Conservation (phyloP, 2,888 invertebrate species). For the Trichacis sp. region DNA sequence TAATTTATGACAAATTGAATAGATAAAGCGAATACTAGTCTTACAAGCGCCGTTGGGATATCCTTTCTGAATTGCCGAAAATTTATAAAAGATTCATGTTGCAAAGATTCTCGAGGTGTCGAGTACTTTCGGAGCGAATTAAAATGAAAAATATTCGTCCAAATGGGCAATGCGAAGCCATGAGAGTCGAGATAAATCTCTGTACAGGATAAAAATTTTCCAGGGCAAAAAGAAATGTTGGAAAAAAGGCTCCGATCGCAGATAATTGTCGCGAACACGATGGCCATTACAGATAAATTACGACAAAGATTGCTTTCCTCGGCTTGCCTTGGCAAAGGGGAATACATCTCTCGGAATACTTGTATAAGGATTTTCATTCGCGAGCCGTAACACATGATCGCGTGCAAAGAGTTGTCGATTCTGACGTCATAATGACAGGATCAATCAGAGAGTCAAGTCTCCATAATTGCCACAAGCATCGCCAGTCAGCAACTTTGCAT, state of each 20-base stretch:
- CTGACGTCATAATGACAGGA: constrained; percentile 58
- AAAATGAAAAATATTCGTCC: too few relatives aligned
- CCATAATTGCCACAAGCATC: constrained; percentile 65
- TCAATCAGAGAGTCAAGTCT: constrained; percentile 67
- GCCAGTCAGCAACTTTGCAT: background rate
- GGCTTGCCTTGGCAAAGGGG: constrained; percentile 2
- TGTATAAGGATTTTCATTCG: constrained; percentile 19
- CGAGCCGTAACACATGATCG: constrained; percentile 36
- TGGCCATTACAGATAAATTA: constrained; percentile 40
- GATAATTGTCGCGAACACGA: constrained; percentile 42
- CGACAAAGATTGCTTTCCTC: constrained; percentile 37
- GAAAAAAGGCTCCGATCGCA: constrained; percentile 25
- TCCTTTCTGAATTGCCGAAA: too few relatives aligned
- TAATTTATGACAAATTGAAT: too few relatives aligned
- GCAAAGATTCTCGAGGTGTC: too few relatives aligned
- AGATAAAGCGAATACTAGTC: too few relatives aligned
- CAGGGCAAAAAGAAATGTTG: background rate
- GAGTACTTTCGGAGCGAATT: too few relatives aligned
- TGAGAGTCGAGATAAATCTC: constrained; percentile 34
- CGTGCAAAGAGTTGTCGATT: constrained; percentile 27
- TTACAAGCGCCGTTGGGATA: too few relatives aligned
- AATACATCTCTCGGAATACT: constrained; percentile 23
- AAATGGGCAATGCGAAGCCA: too few relatives aligned
- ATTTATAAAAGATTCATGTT: too few relatives aligned
- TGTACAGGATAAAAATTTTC: constrained; percentile 29